Evolutionary conservation across 2,888 invertebrate genomes (phyloP).

Genomic region (Eupsilia transversa): DNA sequence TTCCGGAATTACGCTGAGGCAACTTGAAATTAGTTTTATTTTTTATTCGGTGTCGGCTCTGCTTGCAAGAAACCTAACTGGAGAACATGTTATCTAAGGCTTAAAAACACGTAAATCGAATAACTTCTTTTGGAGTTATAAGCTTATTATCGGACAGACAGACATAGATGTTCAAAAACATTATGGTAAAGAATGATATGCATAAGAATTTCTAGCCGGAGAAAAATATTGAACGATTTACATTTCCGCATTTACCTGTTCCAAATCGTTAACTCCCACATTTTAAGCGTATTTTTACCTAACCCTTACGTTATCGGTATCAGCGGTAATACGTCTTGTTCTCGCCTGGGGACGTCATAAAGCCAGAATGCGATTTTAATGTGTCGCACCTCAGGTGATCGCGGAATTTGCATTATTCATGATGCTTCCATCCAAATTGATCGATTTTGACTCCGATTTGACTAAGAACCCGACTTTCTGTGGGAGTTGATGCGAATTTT

Average conservation of each 20-base stretch:
- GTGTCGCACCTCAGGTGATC: conserved; percentile 82
- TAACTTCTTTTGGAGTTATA: background rate
- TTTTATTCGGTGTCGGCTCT: background rate
- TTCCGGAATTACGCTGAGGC: background rate
- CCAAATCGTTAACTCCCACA: conserved; percentile 39
- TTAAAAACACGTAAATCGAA: background rate
- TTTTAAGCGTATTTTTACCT: conserved; percentile 57
- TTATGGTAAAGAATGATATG: background rate
- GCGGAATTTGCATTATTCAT: conserved; percentile 83
- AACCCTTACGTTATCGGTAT: conserved; percentile 70
- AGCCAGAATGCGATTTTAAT: conserved; percentile 84
- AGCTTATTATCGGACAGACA: background rate
- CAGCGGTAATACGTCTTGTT: conserved; percentile 69
- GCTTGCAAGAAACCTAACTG: background rate
- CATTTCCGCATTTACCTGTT: conserved; percentile 25
- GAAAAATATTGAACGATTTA: conserved; percentile 5
- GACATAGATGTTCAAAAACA: background rate
- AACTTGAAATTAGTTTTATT: background rate
- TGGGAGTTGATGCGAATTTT: conserved; percentile 55
- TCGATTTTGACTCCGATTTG: conserved; percentile 67
- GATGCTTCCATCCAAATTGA: conserved; percentile 66
- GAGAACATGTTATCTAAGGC: background rate
- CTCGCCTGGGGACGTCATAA: conserved; percentile 73
- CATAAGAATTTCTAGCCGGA: background rate
- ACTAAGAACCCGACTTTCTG: conserved; percentile 58